phyloP scores from a whole-genome alignment of 2,797 vertebrate species.

The Parambassis ranga region DNA sequence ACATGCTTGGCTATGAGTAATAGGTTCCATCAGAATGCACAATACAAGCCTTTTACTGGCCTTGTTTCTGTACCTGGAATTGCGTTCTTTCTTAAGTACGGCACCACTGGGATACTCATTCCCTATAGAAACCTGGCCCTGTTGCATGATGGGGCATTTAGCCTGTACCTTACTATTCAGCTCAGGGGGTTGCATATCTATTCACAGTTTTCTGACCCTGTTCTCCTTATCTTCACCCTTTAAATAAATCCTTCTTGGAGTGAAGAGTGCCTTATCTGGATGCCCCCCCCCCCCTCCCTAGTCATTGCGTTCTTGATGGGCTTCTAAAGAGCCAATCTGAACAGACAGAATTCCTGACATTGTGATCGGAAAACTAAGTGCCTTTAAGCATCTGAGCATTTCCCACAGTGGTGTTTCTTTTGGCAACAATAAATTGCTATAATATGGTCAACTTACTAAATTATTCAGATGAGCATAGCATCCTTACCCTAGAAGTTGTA shows the following conservation, averaged over 20 bases:
- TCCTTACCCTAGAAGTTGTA: neutral
- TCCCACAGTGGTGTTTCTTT: constrained; percentile 12
- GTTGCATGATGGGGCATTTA: constrained; percentile 54
- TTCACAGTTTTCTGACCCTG: constrained; percentile 43
- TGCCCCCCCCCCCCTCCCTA: constrained; percentile 46
- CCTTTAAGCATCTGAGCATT: constrained; percentile 24
- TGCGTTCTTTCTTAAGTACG: constrained; percentile 16
- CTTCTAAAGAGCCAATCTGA: constrained; percentile 53
- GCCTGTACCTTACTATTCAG: constrained; percentile 31
- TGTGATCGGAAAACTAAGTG: constrained; percentile 54
- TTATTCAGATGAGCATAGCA: too few species aligned
- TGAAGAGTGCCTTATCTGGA: constrained; percentile 69
- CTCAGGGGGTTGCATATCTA: constrained; percentile 30
- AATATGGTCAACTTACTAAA: too few species aligned
- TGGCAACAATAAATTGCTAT: neutral
- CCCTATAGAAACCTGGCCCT: constrained; percentile 22
- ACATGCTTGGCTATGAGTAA: constrained; percentile 71
- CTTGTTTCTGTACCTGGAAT: constrained; percentile 57
- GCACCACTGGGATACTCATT: constrained; percentile 15
- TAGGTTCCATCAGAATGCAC: constrained; percentile 70
- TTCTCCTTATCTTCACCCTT: constrained; percentile 68
- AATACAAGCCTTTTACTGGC: constrained; percentile 62
- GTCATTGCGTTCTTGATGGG: constrained; percentile 43
- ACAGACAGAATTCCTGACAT: constrained; percentile 71
- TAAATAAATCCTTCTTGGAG: constrained; percentile 66